These are phyloP conservation scores for Seira musarum DNA, from an alignment of 2,888 invertebrate species.

Conservation along the genomic window DNA sequence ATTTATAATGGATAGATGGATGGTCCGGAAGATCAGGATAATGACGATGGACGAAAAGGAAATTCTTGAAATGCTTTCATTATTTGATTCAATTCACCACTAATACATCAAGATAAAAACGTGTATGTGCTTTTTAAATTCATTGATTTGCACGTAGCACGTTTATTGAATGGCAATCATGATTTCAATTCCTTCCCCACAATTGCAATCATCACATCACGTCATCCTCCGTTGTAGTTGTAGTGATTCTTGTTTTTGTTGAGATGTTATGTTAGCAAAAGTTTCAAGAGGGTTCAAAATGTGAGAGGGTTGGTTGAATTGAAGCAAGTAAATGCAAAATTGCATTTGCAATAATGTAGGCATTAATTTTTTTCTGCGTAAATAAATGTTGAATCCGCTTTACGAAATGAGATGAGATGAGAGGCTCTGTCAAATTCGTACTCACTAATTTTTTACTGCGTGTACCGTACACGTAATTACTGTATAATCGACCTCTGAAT, in stretches of 20 bases:
- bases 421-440: constrained; percentile 21
- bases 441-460: constrained; percentile 26
- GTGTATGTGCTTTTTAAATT: constrained; percentile 9
- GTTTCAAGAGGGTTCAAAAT: no score
- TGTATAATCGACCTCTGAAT: constrained; percentile 15
- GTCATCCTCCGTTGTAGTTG: no score
- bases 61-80: no score
- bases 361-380: no score
- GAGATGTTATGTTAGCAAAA: constrained; percentile 36
- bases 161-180: constrained; percentile 33
- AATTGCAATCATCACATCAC: no score
- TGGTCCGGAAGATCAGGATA: not conserved
- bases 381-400: constrained; percentile 14
- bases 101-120: not conserved
- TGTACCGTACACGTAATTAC: constrained; percentile 33
- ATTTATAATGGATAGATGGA: not conserved
- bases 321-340: no score
- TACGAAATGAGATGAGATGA: constrained; percentile 10
- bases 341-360: no score
- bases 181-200: constrained; percentile 18
- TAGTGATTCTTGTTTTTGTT: constrained; percentile 36
- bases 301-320: constrained; percentile 36
- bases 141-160: not conserved
- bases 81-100: no score
- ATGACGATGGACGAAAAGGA: constrained; percentile 5